Conservation (phyloP, 1,140 invertebrate species). For the Branchinecta lynchi region DNA sequence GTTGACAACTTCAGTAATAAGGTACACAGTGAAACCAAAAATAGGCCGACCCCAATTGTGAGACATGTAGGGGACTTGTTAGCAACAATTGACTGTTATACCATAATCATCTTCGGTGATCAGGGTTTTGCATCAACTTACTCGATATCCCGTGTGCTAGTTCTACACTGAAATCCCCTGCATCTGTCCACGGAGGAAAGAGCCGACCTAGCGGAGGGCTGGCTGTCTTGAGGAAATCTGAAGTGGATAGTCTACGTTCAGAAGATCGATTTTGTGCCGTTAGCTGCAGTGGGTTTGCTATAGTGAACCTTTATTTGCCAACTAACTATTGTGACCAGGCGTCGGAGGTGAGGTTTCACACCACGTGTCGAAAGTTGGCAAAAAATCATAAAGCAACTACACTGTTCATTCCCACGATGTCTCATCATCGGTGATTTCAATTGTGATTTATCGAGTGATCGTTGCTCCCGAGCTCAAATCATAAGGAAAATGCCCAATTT, state of each 20-base stretch:
- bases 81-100: no score
- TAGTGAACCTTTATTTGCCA: slow-evolving; percentile 1
- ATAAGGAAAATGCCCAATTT: not conserved
- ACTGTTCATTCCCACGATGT: not conserved
- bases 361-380: not conserved
- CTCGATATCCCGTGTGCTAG: not conserved
- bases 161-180: not conserved
- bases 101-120: no score
- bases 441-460: slow-evolving; percentile 9
- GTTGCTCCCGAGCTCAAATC: slow-evolving; percentile 4
- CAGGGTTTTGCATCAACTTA: no score
- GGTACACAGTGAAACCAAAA: no score
- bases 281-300: not conserved
- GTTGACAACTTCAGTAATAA: no score
- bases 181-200: not conserved
- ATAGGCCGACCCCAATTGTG: no score
- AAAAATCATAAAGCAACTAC: slow-evolving; percentile 2
- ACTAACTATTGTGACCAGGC: slow-evolving; percentile 5
- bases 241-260: not conserved
- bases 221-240: not conserved
- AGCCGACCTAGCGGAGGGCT: slow-evolving; percentile 7
- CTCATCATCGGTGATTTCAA: slow-evolving; percentile 9
- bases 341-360: not conserved
- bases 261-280: not conserved
- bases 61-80: no score